Base-by-base conservation (phyloP, 2,113 vertebrate species). In the Turnix velox region DNA sequence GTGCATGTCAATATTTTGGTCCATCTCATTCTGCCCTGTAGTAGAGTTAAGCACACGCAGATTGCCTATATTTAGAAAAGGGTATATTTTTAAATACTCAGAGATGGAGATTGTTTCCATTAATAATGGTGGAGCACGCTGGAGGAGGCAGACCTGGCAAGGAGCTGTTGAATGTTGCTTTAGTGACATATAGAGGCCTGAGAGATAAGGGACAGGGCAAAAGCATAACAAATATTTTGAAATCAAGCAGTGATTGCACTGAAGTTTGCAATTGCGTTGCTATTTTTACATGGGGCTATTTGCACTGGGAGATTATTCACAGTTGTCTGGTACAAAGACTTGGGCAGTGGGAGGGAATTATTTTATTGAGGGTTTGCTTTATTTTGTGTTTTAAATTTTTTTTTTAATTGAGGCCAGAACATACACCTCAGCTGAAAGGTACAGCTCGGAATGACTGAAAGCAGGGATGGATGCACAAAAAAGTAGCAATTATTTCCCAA, bases 1-100 rank as follows among this genome's bases (percentile, higher is more conserved):
- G 96, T 97, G 97, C 97, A 88, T 96, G 97, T 97, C 98, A 98
- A 98, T 98, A 98, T 98, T 97, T 94, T 96, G 97, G 96, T 96
- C 98, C 94, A 97, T 97, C 97, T 97, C 96, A 72, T 96, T 98
- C 95, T 95, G 96, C 96, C 97, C 98, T 97, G 94, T 95, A 95
- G 96, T 97, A 97, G 97, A 97, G 97, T 96, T 96, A 92, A 97
- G 93, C 93, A 95, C 96, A 96, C 58, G 93, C 84, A 91, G 96
- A 89, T 96, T 96, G 97, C 92, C 98, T 51, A 75, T 72, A 90
- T 95, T 96, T 98, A 98, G 98, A 96, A 94, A 97, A 96, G 63
- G 82, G 88, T 91, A 62, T 96, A 94, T 96, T 96, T 94, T 96
- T 93, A 94, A 93, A 87, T 83, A 87, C 92, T 76, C 93, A 7